Base-by-base conservation (phyloP, 1,140 invertebrate species). In the Babylonia areolata region DNA sequence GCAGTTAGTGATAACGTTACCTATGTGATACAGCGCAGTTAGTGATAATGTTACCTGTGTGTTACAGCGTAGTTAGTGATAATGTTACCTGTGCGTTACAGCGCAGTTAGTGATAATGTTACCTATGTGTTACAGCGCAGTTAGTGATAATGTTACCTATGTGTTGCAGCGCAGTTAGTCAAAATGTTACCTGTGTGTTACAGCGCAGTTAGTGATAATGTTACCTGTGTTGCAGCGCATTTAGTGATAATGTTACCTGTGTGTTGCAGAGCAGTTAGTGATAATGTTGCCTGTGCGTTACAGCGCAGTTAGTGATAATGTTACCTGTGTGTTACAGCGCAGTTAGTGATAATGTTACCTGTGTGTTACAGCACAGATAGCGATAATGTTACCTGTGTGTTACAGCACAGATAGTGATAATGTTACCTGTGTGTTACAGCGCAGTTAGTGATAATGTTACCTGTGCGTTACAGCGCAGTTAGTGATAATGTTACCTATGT, bases 151-250 rank as follows among this genome's bases (percentile, higher is more conserved):
- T 9, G 12, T 40, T 1, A 28, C 3, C 37, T 39, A 12, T 54
- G 42, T 80, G 37, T 77, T 81, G 78, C 87, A 92, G 91, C 90
- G 1, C 83, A 89, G 1, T 40, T 85, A n/a, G n/a, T n/a, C n/a
- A n/a, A n/a, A n/a, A n/a, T n/a, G n/a, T n/a, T n/a, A n/a, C n/a
- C n/a, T n/a, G n/a, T n/a, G n/a, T n/a, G n/a, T n/a, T n/a, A n/a
- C n/a, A n/a, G n/a, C n/a, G 0, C 46, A 51, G 46, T 23, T 23
- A 5, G 58, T 64, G 58, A 3, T 23, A 64, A 9, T 9, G 12
- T 40, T 1, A 28, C 3, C 37, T 54, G 42, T 80, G 37, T 77
- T 81, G 78, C 87, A 92, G 91, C 90, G 1, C 83, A 51, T 9
- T 23, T 23, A 5, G 58, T 64, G 58, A 3, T 23, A 64, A 9